Evolutionary conservation across 1,140 invertebrate genomes (phyloP), one percentile per base, ranked within the genome.

Genomic region (Camponotus pennsylvanicus): DNA sequence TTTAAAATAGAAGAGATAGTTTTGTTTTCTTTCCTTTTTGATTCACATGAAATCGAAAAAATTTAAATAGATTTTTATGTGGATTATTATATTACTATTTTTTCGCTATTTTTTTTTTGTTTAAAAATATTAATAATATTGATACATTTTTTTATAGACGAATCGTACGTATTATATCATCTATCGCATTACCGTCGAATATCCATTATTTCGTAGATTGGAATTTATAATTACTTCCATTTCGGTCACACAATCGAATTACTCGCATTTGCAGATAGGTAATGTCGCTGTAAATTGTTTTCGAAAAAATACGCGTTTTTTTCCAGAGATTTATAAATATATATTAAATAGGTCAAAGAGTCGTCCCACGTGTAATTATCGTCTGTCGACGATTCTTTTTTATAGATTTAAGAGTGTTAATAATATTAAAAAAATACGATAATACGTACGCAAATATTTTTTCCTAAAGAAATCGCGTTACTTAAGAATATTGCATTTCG

Each of bases 231-330:
- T 61, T 77, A 63, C 57, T 77, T 55, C 7, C 37, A 32, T 15
- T 77, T 63, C 18, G 32, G 21, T 77, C 37, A 40, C 21, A 3
- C 52, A 63, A 63, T 77, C 37, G 11, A 77, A 77, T 77, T 57
- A 75, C 57, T 57, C 11, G 32, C 61, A 63, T 40, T 77, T 77
- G 37, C 15, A 57, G 9, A 15, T 77, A 6, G 32, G 34, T 55
- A 73, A 57, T n/a, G 55, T 57, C 32, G 55, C 34, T 55, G 69
- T 32, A 73, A 73, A 57, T 63, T 76, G 55, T 15, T 71, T 52
- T 45, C 45, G 45, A 27, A 52, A 32, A 52, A 21, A 59, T n/a
- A 21, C 8, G 15, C 45, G 2, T 59, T 59, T 59, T 34, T 34
- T 73, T n/a, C 18, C 27, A 21, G 34, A 5, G 34, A 15, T 27